Base-by-base conservation (phyloP, 2,113 vertebrate species). In the Melanostigma gelatinosum region DNA sequence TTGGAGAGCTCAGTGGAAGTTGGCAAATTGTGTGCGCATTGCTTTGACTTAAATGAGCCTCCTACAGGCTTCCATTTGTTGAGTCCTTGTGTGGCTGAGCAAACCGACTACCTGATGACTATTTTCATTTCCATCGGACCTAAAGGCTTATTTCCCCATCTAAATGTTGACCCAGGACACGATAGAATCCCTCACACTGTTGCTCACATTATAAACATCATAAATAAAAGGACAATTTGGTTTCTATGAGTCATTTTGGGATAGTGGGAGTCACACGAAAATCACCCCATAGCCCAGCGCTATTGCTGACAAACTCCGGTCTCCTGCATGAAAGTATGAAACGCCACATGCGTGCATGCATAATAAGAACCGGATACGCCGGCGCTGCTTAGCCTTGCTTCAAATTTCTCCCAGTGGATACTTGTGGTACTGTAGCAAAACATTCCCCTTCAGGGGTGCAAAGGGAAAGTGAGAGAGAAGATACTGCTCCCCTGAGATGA, bases 1-100 rank as follows among this genome's bases (percentile, higher is more conserved):
- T 66, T 6, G 15, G 60, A 54, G 40, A 72, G 80, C 85, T 79
- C 70, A 68, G 63, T 71, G 66, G 64, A 69, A 48, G 44, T 36
- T 0, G 15, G 61, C 34, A 60, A 22, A 50, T 72, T 48, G 46
- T 62, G 58, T 13, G 50, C 80, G 73, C 72, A 80, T 65, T 66
- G 72, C 82, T 88, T 74, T 61, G 42, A 58, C 75, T 79, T 58
- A 29, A 29, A 29, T 29, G 29, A 29, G 29, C 2, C 29, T 29
- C 29, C 29, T 29, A 3, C 44, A 46, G 44, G 44, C 4, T 16
- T 46, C 44, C 44, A 36, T 36, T 36, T 36, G 5, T 36, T 36
- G 36, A 36, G 36, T 6, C 36, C 36, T 46, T 16, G 13, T 50
- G 48, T 8, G 18, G 20, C 20, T 52, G 50, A 22, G 18, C 50